phyloP scores from a whole-genome alignment of 2,113 vertebrate species.

The Otis tarda region DNA sequence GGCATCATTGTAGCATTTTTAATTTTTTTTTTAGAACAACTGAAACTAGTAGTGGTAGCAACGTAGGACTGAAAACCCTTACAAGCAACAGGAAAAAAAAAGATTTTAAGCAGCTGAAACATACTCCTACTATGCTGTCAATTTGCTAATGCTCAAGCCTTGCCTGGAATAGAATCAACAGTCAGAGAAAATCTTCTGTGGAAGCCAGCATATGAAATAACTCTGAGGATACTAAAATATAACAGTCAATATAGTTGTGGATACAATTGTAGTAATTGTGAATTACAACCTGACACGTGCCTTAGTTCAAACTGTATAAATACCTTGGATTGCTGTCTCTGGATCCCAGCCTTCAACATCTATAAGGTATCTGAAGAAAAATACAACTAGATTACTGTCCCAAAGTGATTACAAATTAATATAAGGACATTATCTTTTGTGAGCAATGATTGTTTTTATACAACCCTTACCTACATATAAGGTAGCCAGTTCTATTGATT shows the following conservation, averaged over 20 bases:
- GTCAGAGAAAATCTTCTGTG: background rate
- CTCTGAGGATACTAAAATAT: background rate
- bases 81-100: background rate
- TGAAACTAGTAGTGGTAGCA: background rate
- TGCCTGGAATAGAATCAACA: background rate
- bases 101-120: background rate
- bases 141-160: background rate
- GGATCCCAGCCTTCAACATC: conserved; percentile 78
- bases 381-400: background rate
- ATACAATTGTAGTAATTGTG: background rate
- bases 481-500: conserved; percentile 78
- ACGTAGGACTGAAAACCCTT: background rate
- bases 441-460: background rate
- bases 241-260: background rate
- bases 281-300: background rate
- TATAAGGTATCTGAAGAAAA: conserved; percentile 71
- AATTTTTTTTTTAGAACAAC: background rate
- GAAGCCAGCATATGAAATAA: background rate
- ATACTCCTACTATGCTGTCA: background rate
- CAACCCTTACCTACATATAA: conserved; percentile 75
- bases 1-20: background rate
- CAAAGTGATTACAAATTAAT: background rate
- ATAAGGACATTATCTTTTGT: background rate
- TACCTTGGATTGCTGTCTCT: conserved; percentile 71
- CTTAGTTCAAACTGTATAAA: background rate